Conservation (phyloP, 1,140 invertebrate species). For the Leptinotarsa defecta region DNA sequence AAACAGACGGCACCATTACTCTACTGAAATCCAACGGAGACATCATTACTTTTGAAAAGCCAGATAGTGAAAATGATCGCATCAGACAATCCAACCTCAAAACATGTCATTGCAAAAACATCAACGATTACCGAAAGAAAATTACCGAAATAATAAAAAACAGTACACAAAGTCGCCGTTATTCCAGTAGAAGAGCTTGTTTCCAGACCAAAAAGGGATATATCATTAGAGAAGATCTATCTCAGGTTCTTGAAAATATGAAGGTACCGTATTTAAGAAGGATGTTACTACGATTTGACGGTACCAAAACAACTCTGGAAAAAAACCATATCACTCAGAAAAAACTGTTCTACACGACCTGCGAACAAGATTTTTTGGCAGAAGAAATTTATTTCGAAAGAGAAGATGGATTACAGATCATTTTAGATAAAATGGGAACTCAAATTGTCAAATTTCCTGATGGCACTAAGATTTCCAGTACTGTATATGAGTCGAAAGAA, state of each 20-base stretch:
- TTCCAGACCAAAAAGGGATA: slow-evolving; percentile 33
- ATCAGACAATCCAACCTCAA: background rate
- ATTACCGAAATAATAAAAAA: slow-evolving; percentile 31
- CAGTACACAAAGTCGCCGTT: slow-evolving; percentile 24
- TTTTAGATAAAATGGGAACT: slow-evolving; percentile 32
- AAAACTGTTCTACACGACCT: slow-evolving; percentile 34
- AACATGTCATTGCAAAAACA: slow-evolving; percentile 27
- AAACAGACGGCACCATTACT: slow-evolving; percentile 40
- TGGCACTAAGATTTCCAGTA: slow-evolving; percentile 32
- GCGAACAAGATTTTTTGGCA: slow-evolving; percentile 36
- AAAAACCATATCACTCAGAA: slow-evolving; percentile 32
- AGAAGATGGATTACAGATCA: slow-evolving; percentile 36
- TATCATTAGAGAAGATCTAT: slow-evolving; percentile 26
- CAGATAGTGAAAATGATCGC: slow-evolving; percentile 12
- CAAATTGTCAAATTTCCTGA: slow-evolving; percentile 34
- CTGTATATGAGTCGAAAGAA: slow-evolving; percentile 25
- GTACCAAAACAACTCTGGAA: slow-evolving; percentile 33
- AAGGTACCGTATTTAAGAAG: slow-evolving; percentile 39
- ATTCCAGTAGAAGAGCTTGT: slow-evolving; percentile 32
- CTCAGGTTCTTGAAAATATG: slow-evolving; percentile 27
- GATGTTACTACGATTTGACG: slow-evolving; percentile 35
- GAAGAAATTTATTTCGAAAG: slow-evolving; percentile 39
- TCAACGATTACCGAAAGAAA: slow-evolving; percentile 35
- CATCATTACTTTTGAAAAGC: slow-evolving; percentile 36
- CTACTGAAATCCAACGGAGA: slow-evolving; percentile 40